These are phyloP conservation scores for Podargus strigoides DNA, from an alignment of 2,797 vertebrate genomes.

Conservation along the genomic window DNA sequence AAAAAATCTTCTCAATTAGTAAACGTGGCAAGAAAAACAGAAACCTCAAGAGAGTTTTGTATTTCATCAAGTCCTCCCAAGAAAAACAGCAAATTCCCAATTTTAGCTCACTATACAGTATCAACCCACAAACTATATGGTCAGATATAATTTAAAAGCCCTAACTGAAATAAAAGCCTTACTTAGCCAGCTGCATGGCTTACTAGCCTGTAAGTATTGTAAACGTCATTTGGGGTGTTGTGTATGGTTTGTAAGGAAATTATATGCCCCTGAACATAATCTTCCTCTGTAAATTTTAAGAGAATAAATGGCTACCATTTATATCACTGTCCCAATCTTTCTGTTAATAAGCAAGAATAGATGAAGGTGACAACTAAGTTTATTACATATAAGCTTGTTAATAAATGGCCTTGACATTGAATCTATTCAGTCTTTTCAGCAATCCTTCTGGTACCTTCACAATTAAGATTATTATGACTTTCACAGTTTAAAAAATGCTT, in stretches of 20 bases:
- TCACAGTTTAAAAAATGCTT: background rate
- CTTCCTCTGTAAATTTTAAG: background rate
- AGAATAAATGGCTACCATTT: background rate
- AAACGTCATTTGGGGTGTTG: background rate
- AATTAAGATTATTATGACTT: background rate
- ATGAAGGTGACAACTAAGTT: background rate
- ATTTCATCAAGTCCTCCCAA: background rate
- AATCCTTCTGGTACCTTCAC: background rate
- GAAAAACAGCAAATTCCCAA: background rate
- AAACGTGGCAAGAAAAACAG: background rate
- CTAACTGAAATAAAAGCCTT: background rate
- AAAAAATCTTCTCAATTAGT: background rate
- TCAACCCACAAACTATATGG: background rate
- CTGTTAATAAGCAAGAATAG: background rate
- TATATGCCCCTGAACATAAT: background rate
- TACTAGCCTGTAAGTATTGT: slow-evolving; percentile 8
- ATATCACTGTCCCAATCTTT: background rate
- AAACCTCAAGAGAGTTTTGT: background rate
- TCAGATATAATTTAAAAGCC: background rate
- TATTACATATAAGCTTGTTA: background rate
- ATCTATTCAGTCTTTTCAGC: background rate
- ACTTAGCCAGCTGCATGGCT: background rate
- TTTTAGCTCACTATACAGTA: background rate
- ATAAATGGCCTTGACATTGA: background rate
- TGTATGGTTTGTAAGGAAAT: background rate